Evolutionary conservation across 2,113 vertebrate genomes (phyloP).

Genomic region (Brachirus orientalis): DNA sequence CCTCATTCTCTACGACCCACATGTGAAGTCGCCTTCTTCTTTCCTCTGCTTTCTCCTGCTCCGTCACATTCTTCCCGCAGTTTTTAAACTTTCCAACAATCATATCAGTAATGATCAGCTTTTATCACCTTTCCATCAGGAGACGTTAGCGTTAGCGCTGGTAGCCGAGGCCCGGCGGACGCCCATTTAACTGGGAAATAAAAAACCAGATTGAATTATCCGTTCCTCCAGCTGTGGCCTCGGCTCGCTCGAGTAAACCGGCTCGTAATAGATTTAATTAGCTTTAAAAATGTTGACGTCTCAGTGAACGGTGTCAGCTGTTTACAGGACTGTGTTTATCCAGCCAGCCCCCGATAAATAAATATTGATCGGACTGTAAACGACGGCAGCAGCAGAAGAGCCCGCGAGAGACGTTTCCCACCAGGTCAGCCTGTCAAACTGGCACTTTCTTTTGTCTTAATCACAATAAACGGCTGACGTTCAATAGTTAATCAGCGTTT

Average conservation of each 20-base stretch:
- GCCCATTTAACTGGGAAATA: constrained; percentile 25
- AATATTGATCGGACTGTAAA: constrained; percentile 20
- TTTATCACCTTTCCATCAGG: constrained; percentile 12
- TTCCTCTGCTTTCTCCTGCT: not conserved
- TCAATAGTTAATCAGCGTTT: too few species aligned
- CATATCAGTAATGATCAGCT: constrained; percentile 2
- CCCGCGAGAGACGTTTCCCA: not conserved
- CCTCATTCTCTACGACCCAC: too few species aligned
- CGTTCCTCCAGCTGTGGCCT: not conserved
- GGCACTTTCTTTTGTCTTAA: too few species aligned
- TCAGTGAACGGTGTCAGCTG: constrained; percentile 15
- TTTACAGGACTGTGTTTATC: constrained; percentile 22
- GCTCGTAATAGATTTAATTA: constrained; percentile 39
- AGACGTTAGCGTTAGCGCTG: not conserved
- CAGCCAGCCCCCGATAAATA: constrained; percentile 9
- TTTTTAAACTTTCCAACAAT: constrained; percentile 21
- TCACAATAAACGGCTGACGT: too few species aligned
- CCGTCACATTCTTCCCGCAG: not conserved
- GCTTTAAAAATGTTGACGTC: constrained; percentile 35
- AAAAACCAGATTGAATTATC: constrained; percentile 16
- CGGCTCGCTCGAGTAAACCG: constrained; percentile 17
- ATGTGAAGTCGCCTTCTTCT: constrained; percentile 25
- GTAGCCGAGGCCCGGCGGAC: not conserved
- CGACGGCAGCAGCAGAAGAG: not conserved
- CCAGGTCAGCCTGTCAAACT: too few species aligned